Percentiles rank a stretch among this genome's conserved stretches.
Evolutionary conservation across 1,140 invertebrate genomes (phyloP).

Genomic region (Platyscapa corneri): DNA sequence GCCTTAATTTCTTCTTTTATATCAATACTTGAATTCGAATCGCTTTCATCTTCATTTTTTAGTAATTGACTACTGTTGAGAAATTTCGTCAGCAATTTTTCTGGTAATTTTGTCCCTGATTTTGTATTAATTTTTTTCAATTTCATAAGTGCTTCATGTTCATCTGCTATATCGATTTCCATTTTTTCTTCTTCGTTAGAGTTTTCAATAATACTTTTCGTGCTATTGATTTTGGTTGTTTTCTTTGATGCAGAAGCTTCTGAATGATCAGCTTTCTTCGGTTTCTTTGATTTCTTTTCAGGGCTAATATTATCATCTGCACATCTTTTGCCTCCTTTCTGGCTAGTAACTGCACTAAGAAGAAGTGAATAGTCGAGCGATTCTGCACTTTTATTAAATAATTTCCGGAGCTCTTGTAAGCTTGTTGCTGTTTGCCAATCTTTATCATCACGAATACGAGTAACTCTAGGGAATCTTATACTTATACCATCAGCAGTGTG

Average conservation of each 20-base stretch:
- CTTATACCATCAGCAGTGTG: conserved; percentile 95
- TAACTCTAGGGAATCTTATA: conserved; percentile 93
- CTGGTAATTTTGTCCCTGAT: conserved; percentile 6
- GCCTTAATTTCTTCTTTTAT: conserved; percentile 44
- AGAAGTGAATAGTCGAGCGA: conserved; percentile 80
- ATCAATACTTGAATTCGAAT: conserved; percentile 46
- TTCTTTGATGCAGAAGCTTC: not conserved
- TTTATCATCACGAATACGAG: conserved; percentile 89
- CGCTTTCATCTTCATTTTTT: conserved; percentile 40
- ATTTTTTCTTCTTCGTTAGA: not conserved
- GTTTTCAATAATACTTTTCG: not conserved
- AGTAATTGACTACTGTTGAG: not conserved
- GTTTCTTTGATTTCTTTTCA: conserved; percentile 23
- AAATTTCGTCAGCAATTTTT: conserved; percentile 29
- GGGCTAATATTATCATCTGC: not conserved
- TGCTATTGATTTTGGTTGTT: conserved; percentile 25
- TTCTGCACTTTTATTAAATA: conserved; percentile 82
- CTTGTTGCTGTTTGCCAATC: conserved; percentile 88
- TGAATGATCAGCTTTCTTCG: too few relatives aligned
- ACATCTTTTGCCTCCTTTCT: not conserved
- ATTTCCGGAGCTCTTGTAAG: conserved; percentile 80
- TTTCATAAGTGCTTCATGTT: not conserved
- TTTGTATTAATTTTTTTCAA: conserved; percentile 9
- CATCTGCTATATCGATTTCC: not conserved
- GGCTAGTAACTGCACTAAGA: conserved; percentile 40